A percentile compares a stretch with the other conserved stretches of the same genome.
phyloP scores from a whole-genome alignment of 2,113 vertebrate species.

The Crocuta crocuta region DNA sequence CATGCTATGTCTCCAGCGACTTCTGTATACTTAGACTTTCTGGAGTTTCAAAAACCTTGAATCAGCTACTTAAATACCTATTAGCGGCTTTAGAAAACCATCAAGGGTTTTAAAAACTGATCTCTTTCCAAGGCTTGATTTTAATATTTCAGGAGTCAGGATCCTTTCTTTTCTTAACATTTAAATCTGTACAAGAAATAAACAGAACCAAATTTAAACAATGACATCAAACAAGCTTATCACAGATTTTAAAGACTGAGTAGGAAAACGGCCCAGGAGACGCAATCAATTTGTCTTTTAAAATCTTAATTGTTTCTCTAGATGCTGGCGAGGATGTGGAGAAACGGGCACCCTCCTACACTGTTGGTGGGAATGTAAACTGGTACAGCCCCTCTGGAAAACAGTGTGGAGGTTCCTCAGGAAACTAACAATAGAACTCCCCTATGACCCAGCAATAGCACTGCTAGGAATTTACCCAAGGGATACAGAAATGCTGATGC shows the following conservation, averaged over 20 bases:
- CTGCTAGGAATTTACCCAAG: no score
- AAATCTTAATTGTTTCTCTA: background rate
- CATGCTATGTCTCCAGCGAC: background rate
- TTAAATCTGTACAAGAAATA: background rate
- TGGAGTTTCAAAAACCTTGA: background rate
- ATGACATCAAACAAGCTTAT: background rate
- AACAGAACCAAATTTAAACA: background rate
- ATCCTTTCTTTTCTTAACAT: background rate
- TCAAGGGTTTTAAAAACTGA: background rate
- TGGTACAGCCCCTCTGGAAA: no score
- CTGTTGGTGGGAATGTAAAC: no score
- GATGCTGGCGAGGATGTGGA: no score
- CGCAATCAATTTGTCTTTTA: background rate
- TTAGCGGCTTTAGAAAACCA: background rate
- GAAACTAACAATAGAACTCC: no score
- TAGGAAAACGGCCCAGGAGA: background rate
- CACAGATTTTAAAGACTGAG: background rate
- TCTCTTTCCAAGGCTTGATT: background rate
- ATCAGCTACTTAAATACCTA: background rate
- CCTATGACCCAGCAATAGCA: no score
- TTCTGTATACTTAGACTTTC: background rate
- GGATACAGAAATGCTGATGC: no score
- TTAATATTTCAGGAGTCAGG: background rate
- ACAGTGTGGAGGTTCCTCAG: no score
- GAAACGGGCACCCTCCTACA: no score